Percentiles rank a stretch among this genome's conserved stretches.
Evolutionary conservation across 2,888 invertebrate genomes (phyloP).

Genomic region (Macaria liturata): DNA sequence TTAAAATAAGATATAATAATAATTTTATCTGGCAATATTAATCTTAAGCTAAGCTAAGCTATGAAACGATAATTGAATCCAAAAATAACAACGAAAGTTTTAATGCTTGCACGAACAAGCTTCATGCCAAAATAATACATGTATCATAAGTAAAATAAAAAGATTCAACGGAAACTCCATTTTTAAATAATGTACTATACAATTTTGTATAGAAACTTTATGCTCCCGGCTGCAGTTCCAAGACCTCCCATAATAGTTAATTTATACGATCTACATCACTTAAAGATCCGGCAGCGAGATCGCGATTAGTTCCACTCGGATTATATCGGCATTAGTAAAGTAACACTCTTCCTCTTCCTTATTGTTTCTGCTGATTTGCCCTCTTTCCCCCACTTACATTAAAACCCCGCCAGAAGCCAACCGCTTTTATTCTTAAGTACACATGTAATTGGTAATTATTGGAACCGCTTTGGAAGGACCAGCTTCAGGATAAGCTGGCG

Average conservation of each 20-base stretch:
- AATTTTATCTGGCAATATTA: no score
- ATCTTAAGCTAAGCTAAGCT: no score
- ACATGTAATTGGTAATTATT: constrained; percentile 38
- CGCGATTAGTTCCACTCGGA: constrained; percentile 19
- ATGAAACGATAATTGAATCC: no score
- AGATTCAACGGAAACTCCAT: no score
- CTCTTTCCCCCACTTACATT: constrained; percentile 30
- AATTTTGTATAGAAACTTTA: no score
- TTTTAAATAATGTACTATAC: no score
- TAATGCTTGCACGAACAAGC: no score
- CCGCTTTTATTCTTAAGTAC: constrained; percentile 29
- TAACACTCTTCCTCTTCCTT: constrained; percentile 25
- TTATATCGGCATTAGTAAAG: constrained; percentile 7
- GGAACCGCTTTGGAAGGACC: constrained; percentile 19
- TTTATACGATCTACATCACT: constrained; percentile 13
- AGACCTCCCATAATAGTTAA: constrained; percentile 7
- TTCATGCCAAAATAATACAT: no score
- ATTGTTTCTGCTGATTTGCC: constrained; percentile 33
- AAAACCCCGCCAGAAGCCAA: constrained; percentile 30
- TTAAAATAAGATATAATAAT: no score
- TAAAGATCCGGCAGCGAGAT: constrained; percentile 19
- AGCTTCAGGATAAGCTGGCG: constrained; percentile 22
- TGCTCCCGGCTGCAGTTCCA: no score
- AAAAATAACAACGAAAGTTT: no score
- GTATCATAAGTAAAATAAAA: no score